Evolutionary conservation across 1,140 invertebrate species (phyloP).

Genomic region (Bombus confusus): DNA sequence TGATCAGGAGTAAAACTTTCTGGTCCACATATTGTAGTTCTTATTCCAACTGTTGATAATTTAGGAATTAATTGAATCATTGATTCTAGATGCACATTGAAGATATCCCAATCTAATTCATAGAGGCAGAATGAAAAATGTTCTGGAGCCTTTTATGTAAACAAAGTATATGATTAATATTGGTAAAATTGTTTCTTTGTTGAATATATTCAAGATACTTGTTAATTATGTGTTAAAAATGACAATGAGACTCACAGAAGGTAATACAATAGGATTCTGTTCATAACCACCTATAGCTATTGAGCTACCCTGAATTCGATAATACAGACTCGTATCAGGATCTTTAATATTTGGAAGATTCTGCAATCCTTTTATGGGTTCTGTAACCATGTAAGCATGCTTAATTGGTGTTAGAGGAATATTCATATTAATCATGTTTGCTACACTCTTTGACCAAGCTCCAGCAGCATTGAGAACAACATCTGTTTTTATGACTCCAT

Average conservation of each 20-base stretch:
- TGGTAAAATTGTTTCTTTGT: neutral
- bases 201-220: neutral
- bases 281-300: conserved; percentile 95
- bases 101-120: conserved; percentile 93
- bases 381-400: conserved; percentile 93
- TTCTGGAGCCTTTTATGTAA: conserved; percentile 84
- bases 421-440: conserved; percentile 87
- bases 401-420: conserved; percentile 92
- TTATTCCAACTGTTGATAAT: conserved; percentile 89
- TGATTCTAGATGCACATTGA: conserved; percentile 88
- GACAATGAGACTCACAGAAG: conserved; percentile 83
- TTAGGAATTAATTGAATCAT: conserved; percentile 89
- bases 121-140: conserved; percentile 92
- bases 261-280: conserved; percentile 90
- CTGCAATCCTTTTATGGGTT: conserved; percentile 88
- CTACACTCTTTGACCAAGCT: conserved; percentile 90
- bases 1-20: conserved; percentile 96
- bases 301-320: conserved; percentile 91
- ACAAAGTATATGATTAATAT: neutral
- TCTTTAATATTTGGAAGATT: conserved; percentile 92
- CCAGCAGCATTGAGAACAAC: conserved; percentile 90
- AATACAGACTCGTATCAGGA: conserved; percentile 92
- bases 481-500: conserved; percentile 88
- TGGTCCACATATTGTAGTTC: conserved; percentile 92
- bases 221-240: neutral